Evolutionary conservation across 2,113 vertebrate species (phyloP).

Genomic region (Sterrhoptilus dennistouni): DNA sequence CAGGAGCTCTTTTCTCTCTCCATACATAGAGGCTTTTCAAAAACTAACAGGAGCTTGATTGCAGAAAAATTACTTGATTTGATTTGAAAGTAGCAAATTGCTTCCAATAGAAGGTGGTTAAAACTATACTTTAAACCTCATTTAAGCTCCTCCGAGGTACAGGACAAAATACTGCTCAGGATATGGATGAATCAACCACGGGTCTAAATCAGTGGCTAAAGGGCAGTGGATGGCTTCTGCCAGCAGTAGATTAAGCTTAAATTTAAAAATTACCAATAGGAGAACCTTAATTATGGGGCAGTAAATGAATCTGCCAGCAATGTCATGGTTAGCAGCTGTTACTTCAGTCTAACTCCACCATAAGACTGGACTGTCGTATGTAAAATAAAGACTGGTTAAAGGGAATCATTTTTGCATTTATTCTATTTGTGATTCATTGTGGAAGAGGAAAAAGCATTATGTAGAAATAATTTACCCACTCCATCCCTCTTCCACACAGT

Average conservation of each 20-base stretch:
- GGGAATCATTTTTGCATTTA: background rate
- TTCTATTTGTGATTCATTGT: background rate
- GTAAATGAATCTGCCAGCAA: background rate
- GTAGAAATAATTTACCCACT: background rate
- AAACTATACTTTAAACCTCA: background rate
- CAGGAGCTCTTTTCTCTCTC: background rate
- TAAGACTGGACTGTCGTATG: fast-evolving
- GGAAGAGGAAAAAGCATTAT: background rate
- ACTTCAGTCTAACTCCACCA: background rate
- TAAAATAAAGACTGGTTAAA: background rate
- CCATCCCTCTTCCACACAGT: background rate
- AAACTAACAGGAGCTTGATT: background rate
- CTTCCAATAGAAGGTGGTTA: background rate
- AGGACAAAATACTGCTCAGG: background rate
- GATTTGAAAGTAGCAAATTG: background rate
- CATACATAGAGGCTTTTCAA: background rate
- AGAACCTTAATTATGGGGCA: background rate
- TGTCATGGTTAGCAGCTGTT: background rate
- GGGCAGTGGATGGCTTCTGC: background rate
- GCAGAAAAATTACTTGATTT: background rate
- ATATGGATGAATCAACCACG: background rate
- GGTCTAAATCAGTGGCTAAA: background rate
- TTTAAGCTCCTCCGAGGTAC: background rate
- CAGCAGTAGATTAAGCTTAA: background rate
- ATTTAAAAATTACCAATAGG: background rate